Evolutionary conservation across 2,797 vertebrate species (phyloP), one percentile per base, ranked within the genome.

Genomic region (Gambusia yucatana): DNA sequence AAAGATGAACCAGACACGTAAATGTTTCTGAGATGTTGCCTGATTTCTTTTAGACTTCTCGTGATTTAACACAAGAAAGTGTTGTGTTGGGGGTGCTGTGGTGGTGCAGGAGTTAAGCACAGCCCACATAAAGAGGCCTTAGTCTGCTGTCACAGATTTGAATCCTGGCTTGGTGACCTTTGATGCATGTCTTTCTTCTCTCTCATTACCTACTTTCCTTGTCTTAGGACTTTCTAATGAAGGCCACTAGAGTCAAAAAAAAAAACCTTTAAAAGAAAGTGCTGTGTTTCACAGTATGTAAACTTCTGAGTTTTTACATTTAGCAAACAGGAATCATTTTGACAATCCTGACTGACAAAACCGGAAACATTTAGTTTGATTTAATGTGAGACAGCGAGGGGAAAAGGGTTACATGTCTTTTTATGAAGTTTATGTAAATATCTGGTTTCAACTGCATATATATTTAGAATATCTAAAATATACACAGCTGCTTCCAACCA

Each of bases 401-500:
- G 33, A 36, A 63, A 63, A 36, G 17, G 33, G 13, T 33, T 61
- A 7, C 13, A 33, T 33, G 59, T 61, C 59, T 33, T 61, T 61
- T 59, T 59, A 61, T 61, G 30, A 61, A 61, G 30, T 17, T 33
- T 61, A 7, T 63, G 61, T 63, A 63, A 63, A 63, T 36, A 63
- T 63, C 33, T 63, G 61, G 61, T 63, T 63, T 63, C 17, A 63
- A 36, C 61, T 63, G 61, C 61, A 36, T 63, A 36, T 63, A 63
- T 63, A 63, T 63, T 63, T 63, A 63, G 30, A 61, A 61, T 61
- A 61, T 61, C 59, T 30, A 17, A 33, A 61, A 61, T 61, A 61
- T 61, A 61, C 67, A 70, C 41, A 70, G 67, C 67, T 70, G 67
- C 67, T 70, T 46, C 41, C 41, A 28, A 20, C 67, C 59, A 61